These are phyloP conservation scores for Anolis sagrei DNA, from an alignment of 2,113 vertebrate genomes.

Conservation along the genomic window DNA sequence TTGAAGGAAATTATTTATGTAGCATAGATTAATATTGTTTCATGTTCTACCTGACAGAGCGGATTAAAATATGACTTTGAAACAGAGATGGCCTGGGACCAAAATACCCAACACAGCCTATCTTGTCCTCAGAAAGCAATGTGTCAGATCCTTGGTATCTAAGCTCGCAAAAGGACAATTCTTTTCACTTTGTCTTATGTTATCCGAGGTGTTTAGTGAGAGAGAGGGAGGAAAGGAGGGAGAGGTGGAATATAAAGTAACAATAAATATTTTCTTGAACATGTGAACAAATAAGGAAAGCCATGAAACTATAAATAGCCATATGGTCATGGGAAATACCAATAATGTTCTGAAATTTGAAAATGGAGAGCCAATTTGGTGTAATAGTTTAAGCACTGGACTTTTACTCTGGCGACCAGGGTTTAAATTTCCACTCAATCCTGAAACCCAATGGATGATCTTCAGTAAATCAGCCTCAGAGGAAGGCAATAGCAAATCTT, in stretches of 20 bases:
- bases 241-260: background rate
- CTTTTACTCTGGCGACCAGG: too few relatives aligned
- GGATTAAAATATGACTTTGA: constrained; percentile 69
- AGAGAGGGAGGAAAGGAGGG: background rate
- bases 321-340: too few relatives aligned
- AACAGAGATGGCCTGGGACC: constrained; percentile 58
- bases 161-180: constrained; percentile 31
- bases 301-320: background rate
- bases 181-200: constrained; percentile 31
- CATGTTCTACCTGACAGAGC: constrained; percentile 74
- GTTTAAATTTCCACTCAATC: too few relatives aligned
- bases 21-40: constrained; percentile 73
- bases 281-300: background rate
- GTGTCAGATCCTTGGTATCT: constrained; percentile 11
- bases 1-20: constrained; percentile 84
- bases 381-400: too few relatives aligned
- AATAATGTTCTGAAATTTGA: too few relatives aligned
- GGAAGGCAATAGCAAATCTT: too few relatives aligned
- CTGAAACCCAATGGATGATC: too few relatives aligned
- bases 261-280: background rate
- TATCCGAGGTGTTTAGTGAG: background rate
- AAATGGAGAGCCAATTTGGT: too few relatives aligned
- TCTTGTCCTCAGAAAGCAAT: constrained; percentile 37
- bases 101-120: constrained; percentile 39
- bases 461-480: too few relatives aligned